Evolutionary conservation across 2,797 vertebrate species (phyloP).

Genomic region (Myoxocephalus aenaeus): DNA sequence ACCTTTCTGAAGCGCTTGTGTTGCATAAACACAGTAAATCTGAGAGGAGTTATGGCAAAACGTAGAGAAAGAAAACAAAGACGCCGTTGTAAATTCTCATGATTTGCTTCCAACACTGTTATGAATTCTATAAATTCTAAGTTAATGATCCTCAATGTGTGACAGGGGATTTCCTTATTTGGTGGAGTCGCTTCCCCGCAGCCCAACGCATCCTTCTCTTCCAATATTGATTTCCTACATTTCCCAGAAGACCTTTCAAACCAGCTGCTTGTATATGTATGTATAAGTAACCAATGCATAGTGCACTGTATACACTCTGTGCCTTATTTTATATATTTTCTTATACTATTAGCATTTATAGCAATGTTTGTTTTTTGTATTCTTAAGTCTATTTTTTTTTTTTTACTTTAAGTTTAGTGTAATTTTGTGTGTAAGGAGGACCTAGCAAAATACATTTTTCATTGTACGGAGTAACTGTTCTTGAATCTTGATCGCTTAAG

Average conservation of each 20-base stretch:
- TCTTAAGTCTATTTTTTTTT: no score
- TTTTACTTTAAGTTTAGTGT: no score
- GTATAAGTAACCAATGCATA: no score
- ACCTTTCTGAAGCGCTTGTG: not conserved
- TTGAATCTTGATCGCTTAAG: no score
- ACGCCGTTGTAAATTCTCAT: not conserved
- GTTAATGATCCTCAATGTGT: not conserved
- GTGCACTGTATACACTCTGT: no score
- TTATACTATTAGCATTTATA: no score
- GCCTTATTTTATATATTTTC: no score
- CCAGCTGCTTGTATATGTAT: not conserved
- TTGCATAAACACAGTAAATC: constrained; percentile 42
- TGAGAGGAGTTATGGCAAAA: not conserved
- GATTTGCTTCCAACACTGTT: not conserved
- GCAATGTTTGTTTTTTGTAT: no score
- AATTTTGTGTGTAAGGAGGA: no score
- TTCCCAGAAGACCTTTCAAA: constrained; percentile 27
- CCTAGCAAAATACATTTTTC: no score
- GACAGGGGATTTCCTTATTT: constrained; percentile 31
- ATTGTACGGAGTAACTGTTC: no score
- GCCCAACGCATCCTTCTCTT: not conserved
- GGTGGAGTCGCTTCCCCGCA: not conserved
- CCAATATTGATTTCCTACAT: not conserved
- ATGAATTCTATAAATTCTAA: constrained; percentile 1
- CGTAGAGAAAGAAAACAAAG: constrained; percentile 9